Base-by-base conservation (phyloP, 2,888 invertebrate genomes). In the Eutolmus rufibarbis region DNA sequence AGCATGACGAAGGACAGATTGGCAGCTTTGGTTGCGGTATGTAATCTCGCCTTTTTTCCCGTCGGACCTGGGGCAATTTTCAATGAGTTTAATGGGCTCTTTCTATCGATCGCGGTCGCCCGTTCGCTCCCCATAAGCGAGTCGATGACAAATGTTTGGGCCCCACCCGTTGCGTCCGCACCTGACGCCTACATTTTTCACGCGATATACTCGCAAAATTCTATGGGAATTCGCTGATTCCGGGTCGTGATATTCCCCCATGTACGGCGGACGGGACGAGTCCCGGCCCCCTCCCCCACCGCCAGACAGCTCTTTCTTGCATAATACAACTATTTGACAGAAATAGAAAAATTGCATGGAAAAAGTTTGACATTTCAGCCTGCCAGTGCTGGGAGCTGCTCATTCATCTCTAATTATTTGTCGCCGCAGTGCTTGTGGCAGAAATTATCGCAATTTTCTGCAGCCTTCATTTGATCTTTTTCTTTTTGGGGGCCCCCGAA, bases 1-100 rank as follows among this genome's bases (percentile, higher is more conserved):
- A 95, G 93, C 93, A 98, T 97, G 97, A 97, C 97, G 94, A 98
- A 98, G 96, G 98, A 98, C 95, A 97, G 97, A 96, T 96, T 98
- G 95, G 97, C 97, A 94, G 98, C 97, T 94, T 95, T 98, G 92
- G 97, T 97, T 95, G 97, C 97, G 95, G 97, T 97, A 94, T 95
- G 96, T 93, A 87, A 28, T 28, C 8, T 74, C 31, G 43, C 31
- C 56, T 82, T 28, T 81, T 81, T 81, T 40, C 40, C 40, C 8
- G n/a, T 23, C 16, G 19, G 51, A n/a, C 51, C 7, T 2, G n/a
- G 51, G 51, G 19, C 51, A n/a, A 51, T 28, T 28, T 28, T 66
- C 66, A 66, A 66, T 66, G 9, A 19, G 31, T 23, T 34, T 51
- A 51, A 56, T 81, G 28, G 81, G 76, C 19, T 81, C 81, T 34